These are phyloP conservation scores for Phrynosoma blainvillii DNA, from an alignment of 2,113 vertebrate species.

Conservation along the genomic window DNA sequence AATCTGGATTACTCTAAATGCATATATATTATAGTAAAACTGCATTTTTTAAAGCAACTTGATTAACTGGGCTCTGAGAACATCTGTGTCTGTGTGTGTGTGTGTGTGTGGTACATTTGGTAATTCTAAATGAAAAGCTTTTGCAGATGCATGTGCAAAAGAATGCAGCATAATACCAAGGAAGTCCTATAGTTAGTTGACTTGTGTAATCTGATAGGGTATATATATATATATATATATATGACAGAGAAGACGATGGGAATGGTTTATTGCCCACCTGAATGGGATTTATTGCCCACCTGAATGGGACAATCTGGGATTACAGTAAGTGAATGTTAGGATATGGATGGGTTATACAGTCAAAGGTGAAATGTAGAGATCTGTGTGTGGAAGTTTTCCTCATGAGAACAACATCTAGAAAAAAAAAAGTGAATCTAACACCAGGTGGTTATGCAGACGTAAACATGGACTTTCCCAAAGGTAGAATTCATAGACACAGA, in stretches of 20 bases:
- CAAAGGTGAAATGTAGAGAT: too few relatives aligned
- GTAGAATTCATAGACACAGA: too few relatives aligned
- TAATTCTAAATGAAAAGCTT: constrained; percentile 21
- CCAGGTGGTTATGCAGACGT: too few relatives aligned
- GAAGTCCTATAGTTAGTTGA: rapidly evolving
- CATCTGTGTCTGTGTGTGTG: not conserved
- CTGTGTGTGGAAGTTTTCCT: too few relatives aligned
- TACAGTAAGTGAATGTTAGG: too few relatives aligned
- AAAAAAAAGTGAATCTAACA: too few relatives aligned
- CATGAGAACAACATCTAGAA: too few relatives aligned
- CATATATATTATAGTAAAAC: not conserved
- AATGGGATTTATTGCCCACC: not conserved
- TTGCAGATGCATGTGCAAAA: not conserved
- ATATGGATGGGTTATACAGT: too few relatives aligned
- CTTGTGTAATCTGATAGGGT: not conserved
- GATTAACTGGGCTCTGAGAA: constrained; percentile 12
- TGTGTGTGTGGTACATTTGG: constrained; percentile 3
- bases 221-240: not conserved
- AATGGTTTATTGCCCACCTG: not conserved
- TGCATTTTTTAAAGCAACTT: constrained; percentile 20
- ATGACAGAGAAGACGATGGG: not conserved
- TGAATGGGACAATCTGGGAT: too few relatives aligned
- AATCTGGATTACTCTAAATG: constrained; percentile 22
- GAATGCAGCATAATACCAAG: not conserved
- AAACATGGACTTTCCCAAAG: too few relatives aligned